Percentiles rank a stretch among this genome's conserved stretches.
Conservation (phyloP, 1,140 invertebrate species). For the Asobara japonica region DNA sequence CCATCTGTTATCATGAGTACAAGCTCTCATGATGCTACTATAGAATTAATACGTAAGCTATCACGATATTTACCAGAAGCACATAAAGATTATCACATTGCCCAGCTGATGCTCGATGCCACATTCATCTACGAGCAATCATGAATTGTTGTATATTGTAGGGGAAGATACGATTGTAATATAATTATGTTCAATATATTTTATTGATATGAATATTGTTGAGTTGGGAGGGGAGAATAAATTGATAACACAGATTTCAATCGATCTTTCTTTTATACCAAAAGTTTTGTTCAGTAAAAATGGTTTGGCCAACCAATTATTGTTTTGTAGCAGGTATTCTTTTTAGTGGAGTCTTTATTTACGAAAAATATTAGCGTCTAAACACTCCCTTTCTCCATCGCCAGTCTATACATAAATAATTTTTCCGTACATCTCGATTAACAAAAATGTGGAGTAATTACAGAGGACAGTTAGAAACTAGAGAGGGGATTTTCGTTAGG, state of each 20-base stretch:
- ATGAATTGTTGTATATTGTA: background rate
- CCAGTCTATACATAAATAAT: background rate
- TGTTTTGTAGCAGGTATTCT: too few relatives aligned
- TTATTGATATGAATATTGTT: too few relatives aligned
- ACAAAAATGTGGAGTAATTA: conserved; percentile 6
- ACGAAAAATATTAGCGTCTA: background rate
- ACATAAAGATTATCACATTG: conserved; percentile 57
- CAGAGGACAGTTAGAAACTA: background rate
- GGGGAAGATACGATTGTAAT: background rate
- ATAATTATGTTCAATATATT: background rate
- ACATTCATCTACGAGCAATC: conserved; percentile 50
- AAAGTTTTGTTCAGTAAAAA: background rate
- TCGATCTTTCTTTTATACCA: background rate
- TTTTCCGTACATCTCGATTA: background rate
- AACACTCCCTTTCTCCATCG: background rate
- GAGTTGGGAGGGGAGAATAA: too few relatives aligned
- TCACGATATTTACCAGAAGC: conserved; percentile 52
- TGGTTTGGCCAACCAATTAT: too few relatives aligned
- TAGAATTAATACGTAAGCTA: conserved; percentile 56
- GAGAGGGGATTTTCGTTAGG: background rate
- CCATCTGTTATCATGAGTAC: conserved; percentile 50
- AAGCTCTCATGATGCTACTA: conserved; percentile 57
- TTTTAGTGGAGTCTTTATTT: too few relatives aligned
- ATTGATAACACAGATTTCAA: too few relatives aligned
- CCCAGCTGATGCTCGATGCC: conserved; percentile 59